A percentile compares a stretch with the other conserved stretches of the same genome.
Evolutionary conservation across 1,140 invertebrate genomes (phyloP).

Genomic region (Neodiprion virginianus): DNA sequence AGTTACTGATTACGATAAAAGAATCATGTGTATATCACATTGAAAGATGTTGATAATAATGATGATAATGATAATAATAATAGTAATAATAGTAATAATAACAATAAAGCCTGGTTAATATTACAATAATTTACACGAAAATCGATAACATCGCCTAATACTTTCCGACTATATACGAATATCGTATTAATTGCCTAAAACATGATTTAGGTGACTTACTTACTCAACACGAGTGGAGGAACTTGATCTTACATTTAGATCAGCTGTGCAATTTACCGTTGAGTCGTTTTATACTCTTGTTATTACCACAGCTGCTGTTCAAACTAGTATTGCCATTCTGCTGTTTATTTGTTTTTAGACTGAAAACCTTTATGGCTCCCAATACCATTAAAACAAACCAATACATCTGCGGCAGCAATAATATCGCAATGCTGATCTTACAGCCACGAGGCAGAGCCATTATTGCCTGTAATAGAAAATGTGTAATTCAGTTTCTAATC

Average conservation of each 20-base stretch:
- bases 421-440: conserved; percentile 68
- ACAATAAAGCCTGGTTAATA: background rate
- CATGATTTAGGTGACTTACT: background rate
- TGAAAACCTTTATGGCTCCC: conserved; percentile 67
- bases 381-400: conserved; percentile 74
- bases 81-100: background rate
- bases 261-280: conserved; percentile 5
- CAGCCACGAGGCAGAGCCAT: conserved; percentile 65
- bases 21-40: no score
- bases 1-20: no score
- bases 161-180: background rate
- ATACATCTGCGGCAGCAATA: conserved; percentile 73
- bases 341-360: background rate
- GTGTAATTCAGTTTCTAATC: background rate
- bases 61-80: background rate
- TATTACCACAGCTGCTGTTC: background rate
- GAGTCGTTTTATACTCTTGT: conserved; percentile 3
- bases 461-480: conserved; percentile 57
- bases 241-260: conserved; percentile 3
- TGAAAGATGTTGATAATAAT: background rate
- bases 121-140: background rate
- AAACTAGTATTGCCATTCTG: background rate
- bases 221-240: background rate
- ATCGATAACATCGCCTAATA: background rate
- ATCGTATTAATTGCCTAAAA: background rate